Conservation (phyloP, 2,113 vertebrate species). For the Malurus melanocephalus region DNA sequence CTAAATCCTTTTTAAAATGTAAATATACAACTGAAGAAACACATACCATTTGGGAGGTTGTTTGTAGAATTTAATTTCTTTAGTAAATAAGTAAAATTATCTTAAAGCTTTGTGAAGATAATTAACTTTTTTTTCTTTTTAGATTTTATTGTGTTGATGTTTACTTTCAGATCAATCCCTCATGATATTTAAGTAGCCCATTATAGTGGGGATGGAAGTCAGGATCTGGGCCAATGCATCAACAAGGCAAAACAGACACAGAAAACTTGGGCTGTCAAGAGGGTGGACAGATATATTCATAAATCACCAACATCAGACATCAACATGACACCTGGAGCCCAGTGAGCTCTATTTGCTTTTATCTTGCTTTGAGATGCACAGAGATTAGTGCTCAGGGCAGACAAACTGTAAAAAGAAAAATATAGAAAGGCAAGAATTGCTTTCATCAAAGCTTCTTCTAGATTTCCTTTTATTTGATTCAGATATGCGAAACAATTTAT, state of each 20-base stretch:
- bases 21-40: not conserved
- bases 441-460: not conserved
- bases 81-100: not conserved
- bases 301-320: not conserved
- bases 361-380: not conserved
- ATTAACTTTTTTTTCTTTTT: not conserved
- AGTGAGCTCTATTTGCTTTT: not conserved
- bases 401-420: not conserved
- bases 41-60: fast-evolving
- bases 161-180: not conserved
- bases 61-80: not conserved
- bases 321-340: not conserved
- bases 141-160: not conserved
- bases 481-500: not conserved
- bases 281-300: not conserved
- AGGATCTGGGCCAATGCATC: not conserved
- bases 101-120: not conserved
- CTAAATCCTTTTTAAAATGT: not conserved
- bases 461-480: not conserved
- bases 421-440: not conserved
- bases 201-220: not conserved
- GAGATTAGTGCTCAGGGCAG: not conserved
- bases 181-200: not conserved
- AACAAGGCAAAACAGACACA: not conserved
- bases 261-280: not conserved